Evolutionary conservation across 2,797 vertebrate genomes (phyloP), one percentile per base, ranked within the genome.

Genomic region (Rhinichthys osculus): DNA sequence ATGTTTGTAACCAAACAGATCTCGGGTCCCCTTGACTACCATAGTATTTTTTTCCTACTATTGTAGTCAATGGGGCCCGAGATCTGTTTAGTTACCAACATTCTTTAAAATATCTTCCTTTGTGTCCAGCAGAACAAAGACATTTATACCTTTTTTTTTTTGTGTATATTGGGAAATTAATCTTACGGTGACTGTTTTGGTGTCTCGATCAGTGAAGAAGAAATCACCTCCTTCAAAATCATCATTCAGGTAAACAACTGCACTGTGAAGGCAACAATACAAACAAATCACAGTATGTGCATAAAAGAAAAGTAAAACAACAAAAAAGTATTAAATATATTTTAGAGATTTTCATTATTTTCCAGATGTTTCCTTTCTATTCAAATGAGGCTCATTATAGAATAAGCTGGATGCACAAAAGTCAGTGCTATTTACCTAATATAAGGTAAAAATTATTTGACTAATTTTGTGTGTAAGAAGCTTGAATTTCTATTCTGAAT

Each of bases 191-290:
- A 99, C 93, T 14, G 96, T 98, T 89, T 97, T 96, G 77, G 96
- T 94, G 5, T 99, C 97, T 89, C 94, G 95, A 91, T 97, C 96
- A 1, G 97, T 97, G 92, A 99, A 99, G 93, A 99, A 97, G 87
- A 99, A 92, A 79, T 98, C 95, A 11, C 98, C 98, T 0, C 98
- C 98, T 66, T 96, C 94, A 93, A 99, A 99, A 92, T 99, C 94
- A 57, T 98, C 96, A 16, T 99, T 99, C 93, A 99, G 94, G 93
- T 99, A 99, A 87, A 99, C 96, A 90, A 99, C 89, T 38, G 96
- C 98, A 90, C 98, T 99, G 94, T 3, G 88, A 73, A 23, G 17
- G 13, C 44, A 70, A 50, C 38, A 69, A 52, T 19, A 67, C 11
- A 66, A 33, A 66, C 54, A 59, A 40, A 42, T 27, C 11, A 76